Evolutionary conservation across 2,888 invertebrate genomes (phyloP), one percentile per base, ranked within the genome.

Genomic region (Leptopilina myrica): DNA sequence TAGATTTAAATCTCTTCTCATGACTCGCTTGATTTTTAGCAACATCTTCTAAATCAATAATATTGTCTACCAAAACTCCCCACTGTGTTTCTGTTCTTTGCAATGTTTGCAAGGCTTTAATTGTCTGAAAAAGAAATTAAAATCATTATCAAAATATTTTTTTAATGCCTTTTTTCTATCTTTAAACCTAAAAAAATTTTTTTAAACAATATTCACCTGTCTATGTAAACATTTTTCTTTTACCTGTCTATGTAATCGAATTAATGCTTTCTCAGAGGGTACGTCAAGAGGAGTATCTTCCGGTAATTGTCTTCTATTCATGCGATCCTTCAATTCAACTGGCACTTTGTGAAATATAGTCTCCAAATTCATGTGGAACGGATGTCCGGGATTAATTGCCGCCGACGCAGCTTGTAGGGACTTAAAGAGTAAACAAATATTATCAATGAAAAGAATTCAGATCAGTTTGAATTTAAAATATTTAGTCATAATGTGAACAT

Each of bases 21-120:
- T 93, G 92, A 82, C 93, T 94, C 79, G 92, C 92, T 91, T 95
- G 94, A 92, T 98, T 98, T 83, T 95, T 93, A 6, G 96, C 94
- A 14, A 97, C 95, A 91, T 99, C 99, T 92, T 99, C 99, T 84
- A 98, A 93, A 87, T 96, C 95, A 87, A 96, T 94, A 77, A 96
- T 95, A 80, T 95, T 94, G 85, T 96, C 95, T 78, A 98, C 94
- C 90, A 98, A 94, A 83, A 97, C 94, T 83, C 95, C 95, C 98
- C 98, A 99, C 89, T 99, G 97, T 0, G 98, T 98, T 91, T 98
- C 98, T 5, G 98, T 98, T 82, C 98, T 95, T 91, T 97, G 97
- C 66, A 97, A 94, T n/a, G 96, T 96, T 92, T 98, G 98, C 43
- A 98, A 93, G 0, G 97, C 96, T 93, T 97, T 97, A 82, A 98